These are phyloP conservation scores for Megathymus violae DNA, from an alignment of 1,140 invertebrate genomes.

Conservation along the genomic window DNA sequence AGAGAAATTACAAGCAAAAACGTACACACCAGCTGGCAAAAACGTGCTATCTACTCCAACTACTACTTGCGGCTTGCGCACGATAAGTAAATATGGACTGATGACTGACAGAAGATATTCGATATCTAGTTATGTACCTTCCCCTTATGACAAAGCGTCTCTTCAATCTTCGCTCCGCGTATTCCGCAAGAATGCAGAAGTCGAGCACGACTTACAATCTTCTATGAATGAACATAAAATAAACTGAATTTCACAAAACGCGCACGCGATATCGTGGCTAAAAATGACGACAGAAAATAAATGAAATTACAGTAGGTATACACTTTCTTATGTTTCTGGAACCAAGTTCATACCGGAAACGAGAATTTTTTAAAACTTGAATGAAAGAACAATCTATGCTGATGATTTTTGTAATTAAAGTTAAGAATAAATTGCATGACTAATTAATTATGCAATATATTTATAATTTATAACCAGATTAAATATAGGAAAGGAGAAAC, in stretches of 20 bases:
- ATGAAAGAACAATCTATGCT: conserved; percentile 57
- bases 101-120: conserved; percentile 66
- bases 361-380: conserved; percentile 65
- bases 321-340: conserved; percentile 82
- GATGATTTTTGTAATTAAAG: conserved; percentile 39
- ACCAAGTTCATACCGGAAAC: conserved; percentile 80
- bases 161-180: conserved; percentile 53
- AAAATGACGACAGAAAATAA: conserved; percentile 83
- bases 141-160: conserved; percentile 73
- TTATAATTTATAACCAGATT: conserved; percentile 31
- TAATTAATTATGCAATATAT: conserved; percentile 47
- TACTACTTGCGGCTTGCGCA: conserved; percentile 46
- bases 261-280: conserved; percentile 70
- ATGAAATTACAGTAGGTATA: conserved; percentile 79
- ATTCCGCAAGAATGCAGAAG: conserved; percentile 43
- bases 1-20: conserved; percentile 61
- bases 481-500: conserved; percentile 36
- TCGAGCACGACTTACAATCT: conserved; percentile 56
- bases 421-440: conserved; percentile 69
- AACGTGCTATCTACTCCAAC: conserved; percentile 74
- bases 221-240: conserved; percentile 71
- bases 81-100: conserved; percentile 75
- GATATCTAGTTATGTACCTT: conserved; percentile 74
- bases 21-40: conserved; percentile 80
- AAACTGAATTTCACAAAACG: conserved; percentile 70